Evolutionary conservation across 2,888 invertebrate genomes (phyloP).

Genomic region (Seladonia tumulorum): DNA sequence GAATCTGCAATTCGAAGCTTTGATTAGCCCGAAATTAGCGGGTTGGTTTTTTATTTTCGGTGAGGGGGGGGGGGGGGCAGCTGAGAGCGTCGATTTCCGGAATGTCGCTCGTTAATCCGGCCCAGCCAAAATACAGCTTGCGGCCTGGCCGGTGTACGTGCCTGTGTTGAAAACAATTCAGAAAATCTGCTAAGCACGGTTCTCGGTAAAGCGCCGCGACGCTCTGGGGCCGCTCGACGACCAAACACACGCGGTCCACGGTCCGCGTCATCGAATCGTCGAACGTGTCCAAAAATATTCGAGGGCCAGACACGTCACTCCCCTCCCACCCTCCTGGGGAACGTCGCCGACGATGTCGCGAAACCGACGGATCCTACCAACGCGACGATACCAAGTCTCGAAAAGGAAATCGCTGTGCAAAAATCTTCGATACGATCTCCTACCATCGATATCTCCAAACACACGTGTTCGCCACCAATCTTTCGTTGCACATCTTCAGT

Average conservation of each 20-base stretch:
- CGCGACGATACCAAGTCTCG: background rate
- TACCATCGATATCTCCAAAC: background rate
- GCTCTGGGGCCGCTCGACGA: background rate
- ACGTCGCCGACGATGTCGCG: background rate
- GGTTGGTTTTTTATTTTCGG: no score
- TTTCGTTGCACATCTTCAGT: no score
- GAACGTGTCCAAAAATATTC: slow-evolving; percentile 30
- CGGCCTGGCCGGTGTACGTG: slow-evolving; percentile 1
- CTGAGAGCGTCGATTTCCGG: background rate
- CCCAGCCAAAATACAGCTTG: slow-evolving; percentile 8
- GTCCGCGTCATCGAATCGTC: slow-evolving; percentile 12
- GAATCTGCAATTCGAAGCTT: no score
- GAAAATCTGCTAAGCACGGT: slow-evolving; percentile 16
- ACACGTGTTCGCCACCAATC: no score
- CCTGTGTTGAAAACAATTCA: slow-evolving; percentile 16
- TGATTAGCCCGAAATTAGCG: no score
- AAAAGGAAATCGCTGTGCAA: background rate
- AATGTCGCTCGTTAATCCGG: slow-evolving; percentile 23
- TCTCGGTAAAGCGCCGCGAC: slow-evolving; percentile 9
- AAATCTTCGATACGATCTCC: no score
- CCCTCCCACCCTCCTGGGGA: background rate
- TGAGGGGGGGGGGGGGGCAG: no score
- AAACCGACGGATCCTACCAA: slow-evolving; percentile 23
- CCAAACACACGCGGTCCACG: slow-evolving; percentile 14
- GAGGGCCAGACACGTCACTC: slow-evolving; percentile 4